These are phyloP conservation scores for Drosophila pseudoananassae DNA, from an alignment of 1,140 invertebrate genomes.

Conservation along the genomic window DNA sequence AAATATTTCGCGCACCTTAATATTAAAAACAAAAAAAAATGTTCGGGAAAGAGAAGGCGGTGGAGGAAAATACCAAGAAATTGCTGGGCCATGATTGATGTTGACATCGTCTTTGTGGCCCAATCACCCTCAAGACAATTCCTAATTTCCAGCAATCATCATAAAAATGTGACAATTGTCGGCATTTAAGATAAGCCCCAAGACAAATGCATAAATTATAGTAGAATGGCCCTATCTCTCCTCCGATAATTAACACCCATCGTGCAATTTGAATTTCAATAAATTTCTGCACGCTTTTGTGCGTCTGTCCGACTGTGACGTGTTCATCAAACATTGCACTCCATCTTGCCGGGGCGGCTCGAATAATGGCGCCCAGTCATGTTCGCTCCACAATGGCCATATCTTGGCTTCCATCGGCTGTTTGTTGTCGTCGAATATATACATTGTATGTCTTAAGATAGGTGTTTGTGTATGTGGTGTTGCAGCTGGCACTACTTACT, in stretches of 20 bases:
- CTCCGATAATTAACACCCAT: constrained; percentile 4
- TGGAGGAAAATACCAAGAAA: constrained; percentile 66
- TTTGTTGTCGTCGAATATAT: constrained; percentile 5
- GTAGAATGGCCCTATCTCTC: constrained; percentile 1
- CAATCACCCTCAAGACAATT: constrained; percentile 12
- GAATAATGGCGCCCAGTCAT: constrained; percentile 54
- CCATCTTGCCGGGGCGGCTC: constrained; percentile 19
- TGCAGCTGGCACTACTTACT: constrained; percentile 41
- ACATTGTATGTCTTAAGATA: constrained; percentile 1
- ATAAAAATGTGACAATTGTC: constrained; percentile 31
- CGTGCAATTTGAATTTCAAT: constrained; percentile 40
- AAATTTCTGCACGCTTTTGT: constrained; percentile 55
- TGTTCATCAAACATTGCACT: constrained; percentile 79
- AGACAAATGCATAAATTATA: neutral
- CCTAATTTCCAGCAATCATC: constrained; percentile 26
- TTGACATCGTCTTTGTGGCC: constrained; percentile 42
- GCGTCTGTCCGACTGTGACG: constrained; percentile 66
- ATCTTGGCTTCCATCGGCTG: constrained; percentile 24
- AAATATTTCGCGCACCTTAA: constrained; percentile 73
- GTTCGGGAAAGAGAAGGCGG: constrained; percentile 3
- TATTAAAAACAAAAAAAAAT: constrained; percentile 27
- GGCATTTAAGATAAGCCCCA: constrained; percentile 24
- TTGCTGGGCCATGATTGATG: constrained; percentile 73
- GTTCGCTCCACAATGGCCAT: constrained; percentile 12
- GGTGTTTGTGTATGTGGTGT: constrained; percentile 2